Conservation (phyloP, 2,113 vertebrate species). For the Ptilonorhynchus violaceus region DNA sequence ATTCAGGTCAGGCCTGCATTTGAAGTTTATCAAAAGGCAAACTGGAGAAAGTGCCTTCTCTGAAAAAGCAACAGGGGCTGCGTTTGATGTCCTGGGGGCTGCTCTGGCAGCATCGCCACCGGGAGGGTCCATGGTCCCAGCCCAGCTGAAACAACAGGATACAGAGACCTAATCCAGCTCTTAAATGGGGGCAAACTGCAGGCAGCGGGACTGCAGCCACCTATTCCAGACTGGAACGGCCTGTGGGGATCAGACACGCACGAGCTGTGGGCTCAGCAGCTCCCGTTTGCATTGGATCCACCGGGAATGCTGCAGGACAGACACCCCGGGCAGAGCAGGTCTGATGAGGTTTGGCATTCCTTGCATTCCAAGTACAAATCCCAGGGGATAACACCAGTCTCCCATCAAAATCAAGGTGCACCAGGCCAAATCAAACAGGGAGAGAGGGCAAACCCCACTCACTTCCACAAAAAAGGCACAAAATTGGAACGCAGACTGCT, state of each 20-base stretch:
- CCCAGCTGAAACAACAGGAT: background rate
- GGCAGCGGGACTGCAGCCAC: fast-evolving
- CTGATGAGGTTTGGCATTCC: fast-evolving
- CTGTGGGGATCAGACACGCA: fast-evolving
- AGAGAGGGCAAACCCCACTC: background rate
- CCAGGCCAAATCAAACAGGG: background rate
- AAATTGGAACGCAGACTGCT: fast-evolving
- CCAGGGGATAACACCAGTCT: background rate
- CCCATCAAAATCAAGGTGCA: fast-evolving
- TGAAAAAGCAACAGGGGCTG: background rate
- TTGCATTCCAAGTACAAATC: background rate
- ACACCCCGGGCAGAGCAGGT: background rate
- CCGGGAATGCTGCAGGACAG: background rate
- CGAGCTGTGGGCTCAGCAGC: fast-evolving
- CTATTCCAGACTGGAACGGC: fast-evolving
- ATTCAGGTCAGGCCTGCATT: slow-evolving; percentile 30
- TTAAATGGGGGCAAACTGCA: fast-evolving
- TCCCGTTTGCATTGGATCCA: fast-evolving
- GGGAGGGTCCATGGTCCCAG: background rate
- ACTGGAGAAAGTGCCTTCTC: background rate
- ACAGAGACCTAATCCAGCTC: fast-evolving
- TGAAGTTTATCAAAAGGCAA: slow-evolving; percentile 47
- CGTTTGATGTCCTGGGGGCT: background rate
- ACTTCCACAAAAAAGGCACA: background rate
- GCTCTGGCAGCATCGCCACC: fast-evolving